These are phyloP conservation scores for Mus spicilegus DNA, from an alignment of 2,113 vertebrate species.

Conservation along the genomic window DNA sequence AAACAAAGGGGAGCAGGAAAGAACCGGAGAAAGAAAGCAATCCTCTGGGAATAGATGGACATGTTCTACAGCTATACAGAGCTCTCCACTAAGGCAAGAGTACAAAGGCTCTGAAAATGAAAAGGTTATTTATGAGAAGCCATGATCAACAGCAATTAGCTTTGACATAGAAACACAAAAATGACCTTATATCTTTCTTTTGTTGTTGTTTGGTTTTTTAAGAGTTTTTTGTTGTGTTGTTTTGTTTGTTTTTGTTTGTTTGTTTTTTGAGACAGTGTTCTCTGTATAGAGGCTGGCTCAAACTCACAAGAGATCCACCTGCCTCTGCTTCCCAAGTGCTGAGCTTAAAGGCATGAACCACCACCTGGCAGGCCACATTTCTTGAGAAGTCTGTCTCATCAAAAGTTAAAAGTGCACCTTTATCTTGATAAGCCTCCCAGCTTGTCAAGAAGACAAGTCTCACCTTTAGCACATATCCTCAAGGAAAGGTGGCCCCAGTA, in stretches of 20 bases:
- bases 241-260: no score
- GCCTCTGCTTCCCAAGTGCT: background rate
- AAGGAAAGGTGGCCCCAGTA: background rate
- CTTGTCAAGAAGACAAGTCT: background rate
- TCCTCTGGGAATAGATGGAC: background rate
- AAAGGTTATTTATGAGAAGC: slow-evolving; percentile 1
- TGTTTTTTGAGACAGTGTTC: background rate
- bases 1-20: background rate
- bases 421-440: background rate
- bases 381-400: background rate
- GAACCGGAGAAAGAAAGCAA: background rate
- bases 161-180: background rate
- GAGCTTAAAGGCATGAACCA: background rate
- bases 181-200: background rate
- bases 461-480: background rate
- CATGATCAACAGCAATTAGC: background rate
- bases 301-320: background rate
- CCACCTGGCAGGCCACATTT: background rate
- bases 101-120: background rate
- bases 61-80: background rate
- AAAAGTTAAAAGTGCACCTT: background rate
- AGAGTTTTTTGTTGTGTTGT: no score
- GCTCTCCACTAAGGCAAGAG: background rate
- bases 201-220: no score
- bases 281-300: background rate